Evolutionary conservation across 2,113 vertebrate genomes (phyloP), one percentile per base, ranked within the genome.

Genomic region (Promerops cafer): DNA sequence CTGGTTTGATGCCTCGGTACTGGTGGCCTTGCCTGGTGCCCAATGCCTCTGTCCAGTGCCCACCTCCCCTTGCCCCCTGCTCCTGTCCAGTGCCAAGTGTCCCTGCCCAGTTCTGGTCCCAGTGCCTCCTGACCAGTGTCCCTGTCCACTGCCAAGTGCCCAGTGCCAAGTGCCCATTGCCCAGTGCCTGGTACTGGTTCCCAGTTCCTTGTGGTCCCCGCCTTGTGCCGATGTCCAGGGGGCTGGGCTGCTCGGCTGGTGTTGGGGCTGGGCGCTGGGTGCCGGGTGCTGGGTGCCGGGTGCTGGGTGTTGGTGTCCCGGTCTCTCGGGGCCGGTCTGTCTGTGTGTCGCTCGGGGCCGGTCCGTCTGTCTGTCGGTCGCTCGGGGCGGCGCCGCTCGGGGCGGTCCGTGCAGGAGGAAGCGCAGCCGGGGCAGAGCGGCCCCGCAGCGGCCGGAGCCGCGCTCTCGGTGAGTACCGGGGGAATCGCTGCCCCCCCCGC

Each of bases 391-490:
- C 2, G 83, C 77, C 49, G 79, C 53, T 42, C 63, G 78, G 78
- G 83, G 63, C 80, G 84, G 83, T 28, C 61, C 70, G 63, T 26
- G 77, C 37, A 61, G 84, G 60, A 82, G 83, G 87, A 90, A 85
- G 83, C 63, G 59, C 87, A 14, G 87, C 11, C 20, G 53, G 74
- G 72, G 56, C 80, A 47, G 66, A 82, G 92, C 61, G 24, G 74
- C 61, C 59, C 57, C 83, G 69, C 59, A 13, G 69, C 64, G 40
- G 27, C 50, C 88, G 93, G 90, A 89, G 91, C 96, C 69, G 89
- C 8, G n/a, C 22, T 7, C 22, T 33, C 21, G 80, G 91, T 95
- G 79, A 93, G 91, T 79, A 12, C 30, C 39, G 50, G 64, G 35
- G 21, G 20, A 22, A 20, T 66, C 20, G 37, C 83, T 50, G 61